Percentiles rank a stretch among this genome's conserved stretches.
Conservation (phyloP, 2,113 vertebrate species). For the Pelobates fuscus region DNA sequence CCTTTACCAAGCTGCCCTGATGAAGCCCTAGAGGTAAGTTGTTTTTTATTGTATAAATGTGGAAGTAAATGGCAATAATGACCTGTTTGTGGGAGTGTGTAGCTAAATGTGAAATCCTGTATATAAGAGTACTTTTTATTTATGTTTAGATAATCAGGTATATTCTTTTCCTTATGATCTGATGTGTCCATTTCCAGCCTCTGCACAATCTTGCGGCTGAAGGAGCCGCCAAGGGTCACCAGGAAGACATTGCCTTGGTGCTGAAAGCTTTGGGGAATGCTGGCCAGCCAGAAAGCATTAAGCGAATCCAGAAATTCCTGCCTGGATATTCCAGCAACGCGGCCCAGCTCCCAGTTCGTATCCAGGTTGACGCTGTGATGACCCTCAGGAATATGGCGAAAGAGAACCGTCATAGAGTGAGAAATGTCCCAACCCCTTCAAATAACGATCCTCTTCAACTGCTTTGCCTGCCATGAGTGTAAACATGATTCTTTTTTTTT, state of each 20-base stretch:
- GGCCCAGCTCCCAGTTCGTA: constrained; percentile 59
- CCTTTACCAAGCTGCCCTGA: constrained; percentile 63
- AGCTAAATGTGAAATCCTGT: no score
- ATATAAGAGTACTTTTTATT: no score
- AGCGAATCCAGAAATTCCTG: constrained; percentile 77
- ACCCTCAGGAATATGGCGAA: constrained; percentile 73
- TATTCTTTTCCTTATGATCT: neutral
- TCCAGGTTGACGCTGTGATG: constrained; percentile 76
- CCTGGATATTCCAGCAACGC: constrained; percentile 66
- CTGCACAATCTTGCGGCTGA: constrained; percentile 73
- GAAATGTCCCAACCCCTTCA: no score
- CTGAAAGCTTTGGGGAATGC: constrained; percentile 83
- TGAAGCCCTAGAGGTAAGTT: constrained; percentile 72
- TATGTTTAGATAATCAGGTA: no score
- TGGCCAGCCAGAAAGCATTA: constrained; percentile 76
- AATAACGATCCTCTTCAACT: no score
- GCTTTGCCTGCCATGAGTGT: no score
- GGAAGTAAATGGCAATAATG: no score
- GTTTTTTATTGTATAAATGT: neutral
- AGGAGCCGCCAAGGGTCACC: constrained; percentile 61
- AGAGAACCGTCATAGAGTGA: constrained; percentile 75
- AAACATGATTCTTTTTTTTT: no score
- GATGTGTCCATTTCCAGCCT: constrained; percentile 64
- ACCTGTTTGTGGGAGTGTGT: no score
- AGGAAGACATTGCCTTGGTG: constrained; percentile 71